A percentile compares a stretch with the other conserved stretches of the same genome.
Evolutionary conservation across 2,113 vertebrate species (phyloP).

Genomic region (Anguilla rostrata): DNA sequence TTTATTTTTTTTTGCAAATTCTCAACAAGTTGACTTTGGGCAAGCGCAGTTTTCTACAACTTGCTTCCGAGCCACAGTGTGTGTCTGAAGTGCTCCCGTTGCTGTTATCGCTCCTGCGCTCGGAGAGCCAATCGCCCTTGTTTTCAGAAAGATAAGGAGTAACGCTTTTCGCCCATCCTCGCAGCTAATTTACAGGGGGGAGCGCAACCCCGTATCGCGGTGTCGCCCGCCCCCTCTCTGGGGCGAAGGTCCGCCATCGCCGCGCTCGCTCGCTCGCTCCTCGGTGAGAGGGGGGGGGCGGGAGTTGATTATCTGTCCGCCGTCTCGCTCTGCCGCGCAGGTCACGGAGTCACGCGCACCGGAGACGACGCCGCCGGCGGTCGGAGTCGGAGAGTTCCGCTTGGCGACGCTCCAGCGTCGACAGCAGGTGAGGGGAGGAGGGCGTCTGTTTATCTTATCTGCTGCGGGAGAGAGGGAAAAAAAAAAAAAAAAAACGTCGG

Average conservation of each 20-base stretch:
- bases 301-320: constrained; percentile 14
- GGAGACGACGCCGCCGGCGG: constrained; percentile 70
- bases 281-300: neutral
- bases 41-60: neutral
- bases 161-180: neutral
- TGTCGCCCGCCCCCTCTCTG: too few species aligned
- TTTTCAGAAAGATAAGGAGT: neutral
- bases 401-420: constrained; percentile 71
- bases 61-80: neutral
- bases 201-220: neutral
- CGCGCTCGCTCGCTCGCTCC: neutral
- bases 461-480: neutral
- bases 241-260: neutral
- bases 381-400: constrained; percentile 75
- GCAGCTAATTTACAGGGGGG: neutral
- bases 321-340: constrained; percentile 59
- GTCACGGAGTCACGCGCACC: constrained; percentile 78
- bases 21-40: neutral
- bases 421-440: constrained; percentile 75
- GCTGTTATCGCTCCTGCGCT: neutral
- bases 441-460: constrained; percentile 57
- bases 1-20: neutral
- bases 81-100: neutral
- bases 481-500: constrained; percentile 48
- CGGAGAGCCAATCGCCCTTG: neutral